phyloP scores from a whole-genome alignment of 2,113 vertebrate species.

The Tragulus kanchil region DNA sequence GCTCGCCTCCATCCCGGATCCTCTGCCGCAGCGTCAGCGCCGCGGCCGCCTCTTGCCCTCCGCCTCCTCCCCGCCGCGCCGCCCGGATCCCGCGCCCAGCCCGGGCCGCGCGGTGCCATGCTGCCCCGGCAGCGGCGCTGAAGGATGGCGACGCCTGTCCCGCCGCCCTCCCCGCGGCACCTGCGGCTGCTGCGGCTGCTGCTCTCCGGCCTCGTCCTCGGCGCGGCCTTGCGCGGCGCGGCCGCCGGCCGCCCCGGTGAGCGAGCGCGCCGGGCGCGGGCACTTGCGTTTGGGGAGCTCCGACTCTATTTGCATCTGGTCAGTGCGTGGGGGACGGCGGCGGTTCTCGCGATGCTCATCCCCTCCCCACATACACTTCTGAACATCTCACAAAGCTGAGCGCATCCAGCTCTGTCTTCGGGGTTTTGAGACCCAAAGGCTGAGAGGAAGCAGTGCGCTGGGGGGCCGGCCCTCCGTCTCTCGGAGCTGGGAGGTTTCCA shows the following conservation, averaged over 20 bases:
- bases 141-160: constrained; percentile 80
- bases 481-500: neutral
- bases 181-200: constrained; percentile 78
- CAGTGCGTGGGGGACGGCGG: neutral
- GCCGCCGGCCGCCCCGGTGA: constrained; percentile 77
- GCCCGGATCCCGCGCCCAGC: constrained; percentile 31
- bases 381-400: neutral
- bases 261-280: constrained; percentile 32
- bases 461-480: neutral
- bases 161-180: constrained; percentile 75
- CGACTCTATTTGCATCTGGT: neutral
- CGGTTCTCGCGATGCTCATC: neutral
- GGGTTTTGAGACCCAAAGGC: neutral
- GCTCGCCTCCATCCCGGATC: constrained; percentile 46
- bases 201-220: constrained; percentile 77
- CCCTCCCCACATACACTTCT: neutral
- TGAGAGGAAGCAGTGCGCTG: accelerated
- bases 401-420: neutral
- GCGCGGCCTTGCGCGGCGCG: constrained; percentile 64
- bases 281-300: too few relatives aligned
- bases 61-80: neutral
- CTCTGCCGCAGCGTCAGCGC: constrained; percentile 74
- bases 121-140: constrained; percentile 73
- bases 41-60: neutral
- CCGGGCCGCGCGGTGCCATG: constrained; percentile 74